phyloP scores from a whole-genome alignment of 2,797 vertebrate genomes.

The Urocyon cinereoargenteus region DNA sequence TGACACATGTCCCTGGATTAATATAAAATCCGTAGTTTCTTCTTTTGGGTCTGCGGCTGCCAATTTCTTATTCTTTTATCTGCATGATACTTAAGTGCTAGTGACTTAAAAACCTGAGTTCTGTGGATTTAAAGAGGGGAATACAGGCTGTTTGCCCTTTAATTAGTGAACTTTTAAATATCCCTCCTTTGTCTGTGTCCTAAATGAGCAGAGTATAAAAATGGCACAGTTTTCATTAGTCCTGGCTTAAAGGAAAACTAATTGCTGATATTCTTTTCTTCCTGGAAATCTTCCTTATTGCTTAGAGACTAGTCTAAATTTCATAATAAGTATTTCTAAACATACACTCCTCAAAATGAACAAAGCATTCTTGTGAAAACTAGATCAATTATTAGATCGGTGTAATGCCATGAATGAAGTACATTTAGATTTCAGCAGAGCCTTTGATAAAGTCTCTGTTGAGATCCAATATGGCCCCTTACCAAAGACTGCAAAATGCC shows the following conservation, averaged over 20 bases:
- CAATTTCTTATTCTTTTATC: conserved; percentile 11
- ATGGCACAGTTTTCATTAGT: background rate
- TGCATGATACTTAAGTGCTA: conserved; percentile 21
- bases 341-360: conserved; percentile 8
- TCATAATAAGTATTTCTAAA: conserved; percentile 53
- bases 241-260: conserved; percentile 30
- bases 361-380: background rate
- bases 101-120: conserved; percentile 32
- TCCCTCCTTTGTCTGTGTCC: conserved; percentile 14
- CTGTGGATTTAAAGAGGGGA: background rate
- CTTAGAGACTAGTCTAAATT: conserved; percentile 14
- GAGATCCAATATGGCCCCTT: background rate
- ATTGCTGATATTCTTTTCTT: conserved; percentile 38
- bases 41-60: background rate
- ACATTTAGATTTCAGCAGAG: background rate
- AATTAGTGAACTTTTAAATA: conserved; percentile 61
- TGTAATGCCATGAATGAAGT: background rate
- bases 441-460: background rate
- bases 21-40: conserved; percentile 16
- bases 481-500: background rate
- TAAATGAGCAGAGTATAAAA: conserved; percentile 52
- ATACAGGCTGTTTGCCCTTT: conserved; percentile 27
- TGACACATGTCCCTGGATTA: conserved; percentile 27
- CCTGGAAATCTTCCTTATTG: background rate
- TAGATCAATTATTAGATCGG: background rate